Conservation (phyloP, 1,140 invertebrate species). For the Fopius arisanus region DNA sequence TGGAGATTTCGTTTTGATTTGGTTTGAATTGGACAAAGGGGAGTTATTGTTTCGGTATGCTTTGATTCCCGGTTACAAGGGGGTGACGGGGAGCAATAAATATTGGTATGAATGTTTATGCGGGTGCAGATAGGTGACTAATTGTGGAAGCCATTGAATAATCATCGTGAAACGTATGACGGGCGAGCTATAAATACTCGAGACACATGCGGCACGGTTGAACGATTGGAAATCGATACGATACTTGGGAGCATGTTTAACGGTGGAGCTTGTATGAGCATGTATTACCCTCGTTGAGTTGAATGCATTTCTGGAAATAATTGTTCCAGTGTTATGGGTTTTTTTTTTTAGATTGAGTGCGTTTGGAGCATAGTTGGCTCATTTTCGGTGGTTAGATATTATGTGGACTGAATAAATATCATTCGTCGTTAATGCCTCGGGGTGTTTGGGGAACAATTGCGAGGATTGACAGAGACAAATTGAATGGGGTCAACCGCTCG, state of each 20-base stretch:
- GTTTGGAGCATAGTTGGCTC: neutral
- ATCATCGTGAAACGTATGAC: conserved; percentile 7
- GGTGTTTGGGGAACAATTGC: neutral
- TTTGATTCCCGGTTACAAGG: neutral
- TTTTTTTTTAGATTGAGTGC: neutral
- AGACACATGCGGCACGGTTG: conserved; percentile 10
- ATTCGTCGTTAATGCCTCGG: neutral
- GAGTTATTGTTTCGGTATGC: conserved; percentile 5
- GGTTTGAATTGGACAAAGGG: neutral
- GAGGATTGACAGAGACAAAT: neutral
- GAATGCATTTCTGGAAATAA: neutral
- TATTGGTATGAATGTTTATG: neutral
- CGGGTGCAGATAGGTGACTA: conserved; percentile 9
- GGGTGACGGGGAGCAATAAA: neutral
- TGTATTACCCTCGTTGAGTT: neutral
- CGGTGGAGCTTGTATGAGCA: neutral
- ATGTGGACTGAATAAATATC: neutral
- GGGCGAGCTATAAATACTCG: conserved; percentile 10
- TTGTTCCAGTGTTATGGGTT: neutral
- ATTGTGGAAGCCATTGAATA: conserved; percentile 13
- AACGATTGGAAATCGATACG: conserved; percentile 16
- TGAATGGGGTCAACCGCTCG: neutral
- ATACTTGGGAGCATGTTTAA: conserved; percentile 11
- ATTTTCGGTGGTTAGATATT: neutral
- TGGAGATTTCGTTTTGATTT: neutral